A percentile compares a stretch with the other conserved stretches of the same genome.
These are phyloP conservation scores for Cromileptes altivelis DNA, from an alignment of 2,113 vertebrate genomes.

Conservation along the genomic window DNA sequence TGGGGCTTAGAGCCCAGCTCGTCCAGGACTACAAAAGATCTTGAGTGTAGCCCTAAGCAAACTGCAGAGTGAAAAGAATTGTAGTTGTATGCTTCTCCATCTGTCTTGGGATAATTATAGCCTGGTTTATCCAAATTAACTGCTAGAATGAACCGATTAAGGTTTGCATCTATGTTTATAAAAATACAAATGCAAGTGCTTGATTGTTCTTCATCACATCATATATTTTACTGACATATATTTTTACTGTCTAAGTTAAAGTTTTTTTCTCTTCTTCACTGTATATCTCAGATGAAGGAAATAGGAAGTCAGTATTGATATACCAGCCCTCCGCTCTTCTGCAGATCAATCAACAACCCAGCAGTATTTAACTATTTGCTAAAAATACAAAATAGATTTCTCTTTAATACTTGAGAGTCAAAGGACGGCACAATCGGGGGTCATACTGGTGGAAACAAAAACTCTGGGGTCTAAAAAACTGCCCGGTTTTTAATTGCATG, in stretches of 20 bases:
- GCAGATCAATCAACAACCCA: conserved; percentile 91
- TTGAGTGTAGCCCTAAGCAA: conserved; percentile 46
- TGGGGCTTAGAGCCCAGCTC: conserved; percentile 40
- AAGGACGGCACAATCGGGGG: conserved; percentile 68
- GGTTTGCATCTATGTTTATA: neutral
- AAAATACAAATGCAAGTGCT: neutral
- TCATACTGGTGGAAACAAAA: conserved; percentile 88
- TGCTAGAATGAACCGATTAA: conserved; percentile 10
- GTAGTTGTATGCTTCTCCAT: conserved; percentile 18
- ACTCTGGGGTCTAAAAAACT: conserved; percentile 73
- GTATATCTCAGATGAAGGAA: conserved; percentile 93
- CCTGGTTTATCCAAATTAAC: conserved; percentile 35
- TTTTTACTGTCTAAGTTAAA: neutral
- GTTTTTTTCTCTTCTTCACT: conserved; percentile 74
- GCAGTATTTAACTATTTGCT: conserved; percentile 96
- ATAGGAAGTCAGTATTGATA: conserved; percentile 88
- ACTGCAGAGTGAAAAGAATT: conserved; percentile 33
- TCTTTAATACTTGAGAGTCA: conserved; percentile 88
- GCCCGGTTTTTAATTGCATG: conserved; percentile 72
- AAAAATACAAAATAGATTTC: conserved; percentile 95
- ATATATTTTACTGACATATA: conserved; percentile 20
- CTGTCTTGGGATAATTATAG: conserved; percentile 44
- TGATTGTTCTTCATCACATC: neutral
- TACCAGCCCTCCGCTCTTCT: conserved; percentile 89
- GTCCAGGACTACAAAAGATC: conserved; percentile 59